Percentiles rank a stretch among this genome's conserved stretches.
phyloP scores from a whole-genome alignment of 2,888 invertebrate genomes.

The Sinhomidia bicolor region DNA sequence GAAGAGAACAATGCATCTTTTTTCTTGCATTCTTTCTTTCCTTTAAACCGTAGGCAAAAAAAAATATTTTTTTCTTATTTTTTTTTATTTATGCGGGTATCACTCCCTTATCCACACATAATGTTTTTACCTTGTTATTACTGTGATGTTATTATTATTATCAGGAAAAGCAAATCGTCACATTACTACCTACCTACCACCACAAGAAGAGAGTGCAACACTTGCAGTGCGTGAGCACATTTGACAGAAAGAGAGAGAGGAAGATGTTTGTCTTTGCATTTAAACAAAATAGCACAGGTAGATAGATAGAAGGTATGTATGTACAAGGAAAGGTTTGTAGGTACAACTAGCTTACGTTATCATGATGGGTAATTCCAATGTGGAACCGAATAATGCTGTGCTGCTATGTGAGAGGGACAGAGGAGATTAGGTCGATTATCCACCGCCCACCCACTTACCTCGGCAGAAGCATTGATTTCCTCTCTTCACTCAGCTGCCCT shows the following conservation, averaged over 20 bases:
- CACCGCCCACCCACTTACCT: constrained; percentile 36
- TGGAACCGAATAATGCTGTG: not conserved
- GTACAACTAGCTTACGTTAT: not conserved
- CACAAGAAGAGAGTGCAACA: too few species aligned
- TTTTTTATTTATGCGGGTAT: constrained; percentile 23
- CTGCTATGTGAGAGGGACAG: not conserved
- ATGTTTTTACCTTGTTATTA: not conserved
- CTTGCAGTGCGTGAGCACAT: not conserved
- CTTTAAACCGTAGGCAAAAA: constrained; percentile 1
- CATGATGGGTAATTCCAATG: not conserved
- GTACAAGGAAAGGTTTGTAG: not conserved
- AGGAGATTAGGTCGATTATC: not conserved
- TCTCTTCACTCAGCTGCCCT: not conserved
- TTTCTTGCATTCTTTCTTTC: not conserved
- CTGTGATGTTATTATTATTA: not conserved
- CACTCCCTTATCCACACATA: constrained; percentile 7
- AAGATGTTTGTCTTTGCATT: not conserved
- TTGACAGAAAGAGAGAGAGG: not conserved
- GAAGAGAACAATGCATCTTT: constrained; percentile 1
- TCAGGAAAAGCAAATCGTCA: not conserved
- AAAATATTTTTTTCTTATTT: too few species aligned
- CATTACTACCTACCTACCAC: not conserved
- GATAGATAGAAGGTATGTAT: not conserved
- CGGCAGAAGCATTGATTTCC: constrained; percentile 18
- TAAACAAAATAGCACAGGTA: not conserved